Conservation (phyloP, 2,888 invertebrate species). For the Stegophylla sp. region DNA sequence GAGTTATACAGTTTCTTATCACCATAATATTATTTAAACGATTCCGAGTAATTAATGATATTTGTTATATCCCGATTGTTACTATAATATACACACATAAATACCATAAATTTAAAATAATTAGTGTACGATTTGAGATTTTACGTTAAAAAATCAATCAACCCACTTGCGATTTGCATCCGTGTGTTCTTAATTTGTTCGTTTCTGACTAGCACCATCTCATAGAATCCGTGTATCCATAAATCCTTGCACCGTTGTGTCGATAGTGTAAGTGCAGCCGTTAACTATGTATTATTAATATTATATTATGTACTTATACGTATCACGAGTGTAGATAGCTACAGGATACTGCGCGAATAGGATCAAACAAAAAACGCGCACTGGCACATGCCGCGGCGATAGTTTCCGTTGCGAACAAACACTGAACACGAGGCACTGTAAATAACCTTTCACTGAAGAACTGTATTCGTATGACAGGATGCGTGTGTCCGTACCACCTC, state of each 20-base stretch:
- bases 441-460: conserved; percentile 55
- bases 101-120: too few species aligned
- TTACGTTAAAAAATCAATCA: neutral
- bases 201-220: neutral
- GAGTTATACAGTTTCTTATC: too few species aligned
- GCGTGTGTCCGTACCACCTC: conserved; percentile 34
- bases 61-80: too few species aligned
- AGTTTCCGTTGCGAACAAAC: conserved; percentile 47
- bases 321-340: neutral
- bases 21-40: too few species aligned
- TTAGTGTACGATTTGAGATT: too few species aligned
- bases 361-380: conserved; percentile 37
- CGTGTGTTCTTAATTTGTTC: neutral
- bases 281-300: too few species aligned
- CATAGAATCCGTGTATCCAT: neutral
- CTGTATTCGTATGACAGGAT: conserved; percentile 38
- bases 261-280: neutral
- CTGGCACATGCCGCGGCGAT: conserved; percentile 35
- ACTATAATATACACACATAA: too few species aligned
- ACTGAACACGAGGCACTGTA: conserved; percentile 51
- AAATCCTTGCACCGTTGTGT: neutral
- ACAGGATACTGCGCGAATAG: neutral
- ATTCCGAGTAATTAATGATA: too few species aligned
- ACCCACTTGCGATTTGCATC: conserved; percentile 9
- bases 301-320: too few species aligned